Evolutionary conservation across 2,888 invertebrate genomes (phyloP), one percentile per base, ranked within the genome.

Genomic region (Erebia palarica): DNA sequence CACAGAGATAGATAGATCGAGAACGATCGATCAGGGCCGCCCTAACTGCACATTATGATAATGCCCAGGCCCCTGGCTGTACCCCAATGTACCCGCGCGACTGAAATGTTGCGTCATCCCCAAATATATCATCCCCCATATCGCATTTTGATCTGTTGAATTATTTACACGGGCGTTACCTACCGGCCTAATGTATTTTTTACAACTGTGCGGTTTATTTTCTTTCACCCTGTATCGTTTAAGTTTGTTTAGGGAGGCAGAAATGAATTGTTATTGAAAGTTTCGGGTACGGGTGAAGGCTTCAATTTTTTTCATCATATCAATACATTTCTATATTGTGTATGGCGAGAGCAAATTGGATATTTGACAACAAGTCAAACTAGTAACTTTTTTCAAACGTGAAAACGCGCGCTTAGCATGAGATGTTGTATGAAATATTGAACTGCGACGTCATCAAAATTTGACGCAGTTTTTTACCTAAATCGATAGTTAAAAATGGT

Each of bases 141-240:
- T 60, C 65, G 27, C 47, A 14, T 36, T 65, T 69, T 65, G 65
- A 72, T 72, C 60, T 69, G 60, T n/a, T 47, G 44, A 57, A 60
- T 65, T 61, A 65, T 61, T 65, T 61, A 36, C 16, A 16, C 18
- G 58, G 58, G 3, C n/a, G n/a, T 16, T 49, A 53, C 57, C 47
- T 47, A 47, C 3, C 13, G 7, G 13, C 13, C 57, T 58, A 27
- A 58, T 58, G 57, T 58, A 21, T 58, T 21, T 58, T 18, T 18
- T 18, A 55, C 16, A 18, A 18, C 55, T 55, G 16, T 7, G 18
- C 18, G 18, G 18, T 57, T 27, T 58, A 58, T 58, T 58, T 58
- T 58, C 21, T 58, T 58, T 58, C 27, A 27, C 27, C 57, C 13
- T 27, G 16, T 18, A 58, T 10, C 13, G 57, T 53, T n/a, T n/a